Percentiles rank a stretch among this genome's conserved stretches.
Evolutionary conservation across 2,888 invertebrate genomes (phyloP).

Genomic region (Amiota mariae): DNA sequence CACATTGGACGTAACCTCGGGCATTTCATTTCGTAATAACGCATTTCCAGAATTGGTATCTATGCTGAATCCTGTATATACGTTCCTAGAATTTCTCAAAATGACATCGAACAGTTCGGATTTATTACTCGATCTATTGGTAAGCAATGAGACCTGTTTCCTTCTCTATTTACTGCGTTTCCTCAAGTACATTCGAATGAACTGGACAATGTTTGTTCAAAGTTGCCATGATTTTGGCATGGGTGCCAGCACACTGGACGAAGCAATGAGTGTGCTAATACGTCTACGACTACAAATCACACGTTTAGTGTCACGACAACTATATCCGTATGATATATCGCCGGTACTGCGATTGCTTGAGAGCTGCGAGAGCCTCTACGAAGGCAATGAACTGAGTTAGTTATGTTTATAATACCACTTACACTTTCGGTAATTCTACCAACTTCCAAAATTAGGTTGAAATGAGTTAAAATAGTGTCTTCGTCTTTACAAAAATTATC

Average conservation of each 20-base stretch:
- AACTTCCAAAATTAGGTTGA: too few relatives aligned
- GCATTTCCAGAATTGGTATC: constrained; percentile 86
- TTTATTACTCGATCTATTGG: constrained; percentile 87
- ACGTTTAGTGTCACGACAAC: constrained; percentile 84
- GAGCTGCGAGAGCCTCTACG: constrained; percentile 88
- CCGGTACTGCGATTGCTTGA: constrained; percentile 88
- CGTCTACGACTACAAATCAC: constrained; percentile 86
- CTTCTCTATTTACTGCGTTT: constrained; percentile 87
- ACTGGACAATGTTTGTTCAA: constrained; percentile 87
- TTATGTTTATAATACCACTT: background rate
- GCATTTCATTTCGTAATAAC: constrained; percentile 86
- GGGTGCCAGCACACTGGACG: constrained; percentile 80
- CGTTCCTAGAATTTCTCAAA: constrained; percentile 89
- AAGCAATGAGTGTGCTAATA: constrained; percentile 88
- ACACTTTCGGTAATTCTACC: constrained; percentile 12
- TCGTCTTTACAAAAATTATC: too few relatives aligned
- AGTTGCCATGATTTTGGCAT: constrained; percentile 79
- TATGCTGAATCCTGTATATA: constrained; percentile 88
- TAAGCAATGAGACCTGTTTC: constrained; percentile 93
- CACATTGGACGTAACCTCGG: constrained; percentile 89
- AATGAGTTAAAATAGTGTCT: too few relatives aligned
- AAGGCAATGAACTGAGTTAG: constrained; percentile 86
- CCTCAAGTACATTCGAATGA: constrained; percentile 86
- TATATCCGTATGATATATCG: constrained; percentile 93
- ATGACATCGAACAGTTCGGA: constrained; percentile 88